These are phyloP conservation scores for Leucania comma DNA, from an alignment of 2,888 invertebrate species.

Conservation along the genomic window DNA sequence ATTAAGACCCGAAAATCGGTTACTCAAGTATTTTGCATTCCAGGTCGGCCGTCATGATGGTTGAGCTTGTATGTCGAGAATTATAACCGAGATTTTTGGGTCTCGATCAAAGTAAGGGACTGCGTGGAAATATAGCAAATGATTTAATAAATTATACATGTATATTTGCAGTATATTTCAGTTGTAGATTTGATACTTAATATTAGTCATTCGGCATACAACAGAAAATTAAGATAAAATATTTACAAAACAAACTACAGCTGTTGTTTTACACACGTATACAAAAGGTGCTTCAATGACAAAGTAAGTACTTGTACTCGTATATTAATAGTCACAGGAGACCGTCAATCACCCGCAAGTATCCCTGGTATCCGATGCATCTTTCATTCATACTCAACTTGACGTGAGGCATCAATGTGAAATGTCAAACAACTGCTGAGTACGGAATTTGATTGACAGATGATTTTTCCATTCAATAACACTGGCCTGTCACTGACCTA, in stretches of 20 bases:
- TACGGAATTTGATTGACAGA: slow-evolving; percentile 37
- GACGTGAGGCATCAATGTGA: slow-evolving; percentile 30
- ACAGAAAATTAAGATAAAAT: not conserved
- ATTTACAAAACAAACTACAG: not conserved
- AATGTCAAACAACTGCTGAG: slow-evolving; percentile 4
- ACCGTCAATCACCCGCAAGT: slow-evolving; percentile 37
- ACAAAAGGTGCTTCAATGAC: not conserved
- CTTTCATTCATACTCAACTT: slow-evolving; percentile 47
- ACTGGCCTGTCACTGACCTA: not conserved
- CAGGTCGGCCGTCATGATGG: no score
- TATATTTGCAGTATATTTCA: no score
- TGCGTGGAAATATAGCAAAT: no score
- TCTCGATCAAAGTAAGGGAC: no score
- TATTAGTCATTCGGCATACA: no score
- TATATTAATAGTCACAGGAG: slow-evolving; percentile 1
- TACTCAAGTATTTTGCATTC: no score
- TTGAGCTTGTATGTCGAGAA: no score
- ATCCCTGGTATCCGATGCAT: slow-evolving; percentile 38
- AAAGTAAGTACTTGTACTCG: no score
- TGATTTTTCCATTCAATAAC: slow-evolving; percentile 1
- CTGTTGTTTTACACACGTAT: not conserved
- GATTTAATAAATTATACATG: no score
- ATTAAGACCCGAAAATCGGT: no score
- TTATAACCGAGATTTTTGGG: no score
- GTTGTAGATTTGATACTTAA: no score